These are phyloP conservation scores for Palythoa caribaeorum DNA, from an alignment of 92 coral and sea anemone species.

Conservation along the genomic window DNA sequence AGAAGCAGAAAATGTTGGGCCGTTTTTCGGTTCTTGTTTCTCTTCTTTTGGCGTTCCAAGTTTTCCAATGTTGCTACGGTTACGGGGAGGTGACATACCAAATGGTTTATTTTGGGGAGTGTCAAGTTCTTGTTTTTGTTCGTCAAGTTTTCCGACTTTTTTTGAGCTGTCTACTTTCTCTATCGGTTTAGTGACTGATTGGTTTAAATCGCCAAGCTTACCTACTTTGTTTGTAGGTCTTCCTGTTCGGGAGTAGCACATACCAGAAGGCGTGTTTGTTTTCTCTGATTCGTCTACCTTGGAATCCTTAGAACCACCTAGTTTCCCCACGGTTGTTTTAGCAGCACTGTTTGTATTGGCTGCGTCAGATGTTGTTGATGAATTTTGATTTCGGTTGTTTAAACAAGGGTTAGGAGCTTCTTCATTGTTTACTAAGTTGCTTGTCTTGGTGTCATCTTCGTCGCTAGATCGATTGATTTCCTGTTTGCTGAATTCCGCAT, in stretches of 20 bases:
- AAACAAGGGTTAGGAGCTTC: not conserved
- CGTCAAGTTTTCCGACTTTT: constrained; percentile 19
- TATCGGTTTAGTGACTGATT: not conserved
- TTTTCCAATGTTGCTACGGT: constrained; percentile 39
- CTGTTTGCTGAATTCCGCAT: constrained; percentile 57
- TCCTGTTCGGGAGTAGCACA: constrained; percentile 16
- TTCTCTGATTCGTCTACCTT: constrained; percentile 5
- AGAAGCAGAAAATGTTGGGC: not conserved
- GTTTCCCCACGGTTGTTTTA: not conserved
- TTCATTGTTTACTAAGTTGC: not conserved
- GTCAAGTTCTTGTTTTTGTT: constrained; percentile 9
- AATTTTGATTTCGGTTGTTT: not conserved
- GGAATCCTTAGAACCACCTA: not conserved
- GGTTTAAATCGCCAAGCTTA: constrained; percentile 21
- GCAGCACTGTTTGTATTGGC: not conserved
- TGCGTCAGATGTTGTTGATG: not conserved
- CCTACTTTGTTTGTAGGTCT: constrained; percentile 43
- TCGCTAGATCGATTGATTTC: constrained; percentile 14
- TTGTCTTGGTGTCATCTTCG: not conserved
- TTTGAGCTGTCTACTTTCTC: not conserved
- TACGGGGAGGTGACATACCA: constrained; percentile 43
- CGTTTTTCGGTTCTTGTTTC: not conserved
- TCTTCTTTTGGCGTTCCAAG: constrained; percentile 28
- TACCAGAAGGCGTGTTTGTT: not conserved
- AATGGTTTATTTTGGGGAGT: constrained; percentile 30